Percentiles rank a stretch among this genome's conserved stretches.
These are phyloP conservation scores for Cyprinodon diabolis DNA, from an alignment of 2,797 vertebrate genomes.

Conservation along the genomic window DNA sequence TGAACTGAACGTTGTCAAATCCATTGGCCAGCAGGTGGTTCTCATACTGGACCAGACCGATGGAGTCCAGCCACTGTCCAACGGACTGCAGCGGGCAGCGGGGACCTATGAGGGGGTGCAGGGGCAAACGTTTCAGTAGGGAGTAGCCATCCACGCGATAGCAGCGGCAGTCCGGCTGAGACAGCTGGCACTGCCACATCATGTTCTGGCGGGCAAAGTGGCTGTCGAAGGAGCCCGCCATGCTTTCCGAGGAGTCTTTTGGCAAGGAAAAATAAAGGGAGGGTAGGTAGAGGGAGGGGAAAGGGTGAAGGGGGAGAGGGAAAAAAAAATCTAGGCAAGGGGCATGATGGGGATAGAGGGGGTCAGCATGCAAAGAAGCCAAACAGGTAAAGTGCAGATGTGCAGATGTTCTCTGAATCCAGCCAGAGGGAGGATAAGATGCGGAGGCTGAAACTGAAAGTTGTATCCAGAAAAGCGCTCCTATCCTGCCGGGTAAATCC, in stretches of 20 bases:
- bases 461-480: conserved; percentile 75
- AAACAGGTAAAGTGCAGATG: conserved; percentile 32
- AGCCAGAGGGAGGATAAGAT: conserved; percentile 29
- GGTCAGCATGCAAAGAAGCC: conserved; percentile 61
- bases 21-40: conserved; percentile 99
- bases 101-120: conserved; percentile 98
- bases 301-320: conserved; percentile 2
- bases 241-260: conserved; percentile 81
- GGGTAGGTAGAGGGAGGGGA: conserved; percentile 16
- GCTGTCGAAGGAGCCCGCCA: conserved; percentile 98
- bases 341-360: conserved; percentile 61
- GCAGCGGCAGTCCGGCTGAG: conserved; percentile 98
- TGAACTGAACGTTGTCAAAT: conserved; percentile 98
- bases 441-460: conserved; percentile 38
- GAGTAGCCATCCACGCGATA: conserved; percentile 98
- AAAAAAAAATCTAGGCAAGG: conserved; percentile 49
- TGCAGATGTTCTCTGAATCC: conserved; percentile 59
- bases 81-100: conserved; percentile 96
- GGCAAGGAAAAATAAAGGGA: conserved; percentile 37
- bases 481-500: conserved; percentile 70
- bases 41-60: conserved; percentile 98
- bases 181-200: conserved; percentile 99
- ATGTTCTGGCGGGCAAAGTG: conserved; percentile 94
- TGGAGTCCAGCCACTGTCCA: conserved; percentile 98
- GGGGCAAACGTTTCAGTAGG: conserved; percentile 97